Percentiles rank a stretch among this genome's conserved stretches.
Conservation (phyloP, 1,140 invertebrate species). For the Plutomurus gul region DNA sequence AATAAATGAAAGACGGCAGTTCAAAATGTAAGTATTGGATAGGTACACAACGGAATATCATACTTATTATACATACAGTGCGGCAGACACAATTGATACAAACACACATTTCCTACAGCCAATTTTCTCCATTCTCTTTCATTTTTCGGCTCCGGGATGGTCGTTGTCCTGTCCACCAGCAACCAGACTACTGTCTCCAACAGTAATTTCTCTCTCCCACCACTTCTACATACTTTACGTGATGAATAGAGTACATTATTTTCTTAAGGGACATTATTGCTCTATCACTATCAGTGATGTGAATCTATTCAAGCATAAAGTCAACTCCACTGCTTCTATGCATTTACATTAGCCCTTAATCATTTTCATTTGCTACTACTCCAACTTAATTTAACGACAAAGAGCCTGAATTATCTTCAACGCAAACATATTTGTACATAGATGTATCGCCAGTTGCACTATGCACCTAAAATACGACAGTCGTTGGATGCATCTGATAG, state of each 20-base stretch:
- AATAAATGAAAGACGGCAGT: too few relatives aligned
- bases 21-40: too few relatives aligned
- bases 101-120: not conserved
- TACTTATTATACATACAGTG: too few relatives aligned
- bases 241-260: not conserved
- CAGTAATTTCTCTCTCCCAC: not conserved
- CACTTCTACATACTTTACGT: not conserved
- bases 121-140: not conserved
- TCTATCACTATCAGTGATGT: not conserved
- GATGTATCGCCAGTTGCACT: not conserved
- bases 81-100: too few relatives aligned
- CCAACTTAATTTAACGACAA: not conserved
- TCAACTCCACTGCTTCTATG: not conserved
- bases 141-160: constrained; percentile 2
- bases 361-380: not conserved
- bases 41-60: too few relatives aligned
- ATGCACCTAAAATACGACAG: not conserved
- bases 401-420: not conserved
- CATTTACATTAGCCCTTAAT: not conserved
- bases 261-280: constrained; percentile 6
- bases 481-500: not conserved
- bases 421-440: not conserved
- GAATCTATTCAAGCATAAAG: not conserved
- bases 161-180: not conserved
- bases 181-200: not conserved